Conservation (phyloP, 2,797 vertebrate species). For the Coracias cyanogaster region DNA sequence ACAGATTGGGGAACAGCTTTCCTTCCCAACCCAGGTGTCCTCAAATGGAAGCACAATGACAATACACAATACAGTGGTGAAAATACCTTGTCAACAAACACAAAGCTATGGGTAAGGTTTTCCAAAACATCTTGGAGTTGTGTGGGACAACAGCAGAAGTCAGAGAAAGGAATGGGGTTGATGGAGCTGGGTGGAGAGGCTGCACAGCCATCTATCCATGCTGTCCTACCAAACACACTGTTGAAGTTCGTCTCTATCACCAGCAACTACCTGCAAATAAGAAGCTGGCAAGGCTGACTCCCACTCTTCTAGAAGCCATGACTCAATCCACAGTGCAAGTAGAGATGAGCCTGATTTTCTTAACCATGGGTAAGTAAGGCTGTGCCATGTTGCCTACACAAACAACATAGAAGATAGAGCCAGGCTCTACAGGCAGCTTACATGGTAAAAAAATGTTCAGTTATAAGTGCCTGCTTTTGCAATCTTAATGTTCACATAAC, state of each 20-base stretch:
- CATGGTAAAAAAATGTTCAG: background rate
- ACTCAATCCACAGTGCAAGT: background rate
- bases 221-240: background rate
- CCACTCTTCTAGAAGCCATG: background rate
- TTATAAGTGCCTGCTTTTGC: background rate
- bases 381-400: background rate
- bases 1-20: background rate
- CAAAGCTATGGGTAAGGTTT: background rate
- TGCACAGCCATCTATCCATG: rapidly evolving
- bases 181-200: background rate
- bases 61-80: background rate
- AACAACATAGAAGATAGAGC: background rate
- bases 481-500: background rate
- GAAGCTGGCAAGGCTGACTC: background rate
- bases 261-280: background rate
- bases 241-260: background rate
- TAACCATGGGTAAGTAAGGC: background rate
- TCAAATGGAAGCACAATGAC: background rate
- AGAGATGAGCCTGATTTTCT: background rate
- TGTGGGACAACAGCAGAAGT: background rate
- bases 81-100: background rate
- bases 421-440: background rate
- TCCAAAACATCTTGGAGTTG: background rate
- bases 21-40: background rate
- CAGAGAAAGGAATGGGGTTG: background rate